Evolutionary conservation across 2,888 invertebrate species (phyloP).

Genomic region (Nemurella pictetii): DNA sequence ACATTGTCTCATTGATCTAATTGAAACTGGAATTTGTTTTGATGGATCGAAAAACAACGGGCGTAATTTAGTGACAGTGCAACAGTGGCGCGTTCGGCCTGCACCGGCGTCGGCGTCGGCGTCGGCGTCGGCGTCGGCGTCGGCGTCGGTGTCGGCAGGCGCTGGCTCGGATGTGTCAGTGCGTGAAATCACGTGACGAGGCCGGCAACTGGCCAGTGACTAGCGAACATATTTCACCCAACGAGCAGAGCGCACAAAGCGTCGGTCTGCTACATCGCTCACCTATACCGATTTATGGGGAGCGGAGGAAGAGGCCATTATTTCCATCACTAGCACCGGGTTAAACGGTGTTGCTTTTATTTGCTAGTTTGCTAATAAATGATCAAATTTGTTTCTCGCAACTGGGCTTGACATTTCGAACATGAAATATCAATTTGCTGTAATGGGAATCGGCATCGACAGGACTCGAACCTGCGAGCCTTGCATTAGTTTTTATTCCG

Average conservation of each 20-base stretch:
- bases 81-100: neutral
- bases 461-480: neutral
- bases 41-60: conserved; percentile 6
- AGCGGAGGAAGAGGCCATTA: neutral
- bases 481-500: neutral
- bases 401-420: conserved; percentile 6
- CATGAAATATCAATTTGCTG: conserved; percentile 11
- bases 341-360: neutral
- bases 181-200: conserved; percentile 7
- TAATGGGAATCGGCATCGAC: neutral
- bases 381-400: conserved; percentile 7
- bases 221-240: neutral
- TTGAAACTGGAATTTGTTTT: conserved; percentile 22
- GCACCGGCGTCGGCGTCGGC: neutral
- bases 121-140: neutral
- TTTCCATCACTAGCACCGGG: neutral
- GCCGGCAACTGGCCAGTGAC: neutral
- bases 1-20: conserved; percentile 20
- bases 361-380: conserved; percentile 1
- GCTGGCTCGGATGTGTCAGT: neutral
- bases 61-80: neutral
- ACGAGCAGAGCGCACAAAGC: too few relatives aligned
- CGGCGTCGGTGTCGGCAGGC: neutral
- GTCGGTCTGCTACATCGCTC: neutral
- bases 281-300: neutral